Evolutionary conservation across 2,113 vertebrate genomes (phyloP), one percentile per base, ranked within the genome.

Genomic region (Rhinolophus sinicus): DNA sequence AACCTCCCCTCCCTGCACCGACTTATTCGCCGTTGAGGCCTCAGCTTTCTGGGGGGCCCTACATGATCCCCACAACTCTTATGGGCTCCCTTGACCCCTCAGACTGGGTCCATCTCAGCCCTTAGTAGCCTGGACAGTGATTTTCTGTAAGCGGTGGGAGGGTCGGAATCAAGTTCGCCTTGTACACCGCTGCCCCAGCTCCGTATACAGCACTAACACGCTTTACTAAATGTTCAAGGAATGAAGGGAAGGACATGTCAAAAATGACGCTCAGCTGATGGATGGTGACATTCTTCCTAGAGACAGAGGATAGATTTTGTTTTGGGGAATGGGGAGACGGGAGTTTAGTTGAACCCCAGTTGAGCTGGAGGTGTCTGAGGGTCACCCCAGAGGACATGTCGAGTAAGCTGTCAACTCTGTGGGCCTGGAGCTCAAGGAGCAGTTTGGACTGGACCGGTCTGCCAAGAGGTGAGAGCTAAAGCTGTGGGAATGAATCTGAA

Each of bases 401-500:
- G 8, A 82, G 38, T 78, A 44, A 73, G 50, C 73, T 70, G 73
- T 95, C 87, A 81, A 58, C 73, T 87, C 78, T 85, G 22, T 87
- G 90, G 67, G 54, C 40, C 56, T 50, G 58, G 35, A 92, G 54
- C 69, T 78, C 65, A 28, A 64, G 96, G 84, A 94, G 92, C 26
- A 92, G 83, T 93, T 97, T 98, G 98, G 91, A 97, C 94, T 96
- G 88, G 94, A 95, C 60, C 21, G 7, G 21, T 95, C 40, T 88
- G 44, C 67, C 1, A 4, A 94, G 90, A 96, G 58, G 50, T 40
- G 60, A 95, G 93, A 90, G 40, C 67, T 60, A 58, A 93, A 93
- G 77, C 82, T 95, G 73, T 95, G 93, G 93, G 91, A 96, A 97
- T 96, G 73, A 93, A 97, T 65, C 86, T 83, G 73, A 95, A 94